phyloP scores from a whole-genome alignment of 2,888 invertebrate species.

The Rhaphigaster nebulosa region DNA sequence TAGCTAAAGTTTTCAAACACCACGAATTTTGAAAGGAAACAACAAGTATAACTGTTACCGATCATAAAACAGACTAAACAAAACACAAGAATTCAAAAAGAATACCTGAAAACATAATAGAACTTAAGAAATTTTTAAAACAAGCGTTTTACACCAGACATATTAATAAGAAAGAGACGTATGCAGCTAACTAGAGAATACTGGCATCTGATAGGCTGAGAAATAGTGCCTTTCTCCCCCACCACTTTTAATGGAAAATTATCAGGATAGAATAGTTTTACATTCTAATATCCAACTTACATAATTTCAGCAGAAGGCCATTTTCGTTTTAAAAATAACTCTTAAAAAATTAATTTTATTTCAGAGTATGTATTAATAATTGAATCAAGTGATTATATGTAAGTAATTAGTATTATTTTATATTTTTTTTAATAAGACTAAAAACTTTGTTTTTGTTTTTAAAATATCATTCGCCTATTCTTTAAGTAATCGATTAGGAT shows the following conservation, averaged over 20 bases:
- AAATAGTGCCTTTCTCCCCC: neutral
- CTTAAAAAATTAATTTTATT: no score
- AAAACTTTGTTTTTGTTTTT: no score
- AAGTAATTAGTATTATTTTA: no score
- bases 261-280: neutral
- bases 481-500: no score
- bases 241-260: neutral
- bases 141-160: neutral
- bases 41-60: neutral
- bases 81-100: neutral
- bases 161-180: neutral
- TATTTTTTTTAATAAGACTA: no score
- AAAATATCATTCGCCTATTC: no score
- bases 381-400: no score
- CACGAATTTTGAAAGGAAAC: neutral
- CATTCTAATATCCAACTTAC: no score
- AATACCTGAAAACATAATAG: neutral
- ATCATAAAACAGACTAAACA: neutral
- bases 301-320: no score
- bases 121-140: neutral
- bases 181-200: neutral
- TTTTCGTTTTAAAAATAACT: no score
- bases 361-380: no score
- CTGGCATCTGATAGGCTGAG: neutral
- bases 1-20: neutral